phyloP scores from a whole-genome alignment of 2,888 invertebrate species.

The Pyrrhosoma nymphula region DNA sequence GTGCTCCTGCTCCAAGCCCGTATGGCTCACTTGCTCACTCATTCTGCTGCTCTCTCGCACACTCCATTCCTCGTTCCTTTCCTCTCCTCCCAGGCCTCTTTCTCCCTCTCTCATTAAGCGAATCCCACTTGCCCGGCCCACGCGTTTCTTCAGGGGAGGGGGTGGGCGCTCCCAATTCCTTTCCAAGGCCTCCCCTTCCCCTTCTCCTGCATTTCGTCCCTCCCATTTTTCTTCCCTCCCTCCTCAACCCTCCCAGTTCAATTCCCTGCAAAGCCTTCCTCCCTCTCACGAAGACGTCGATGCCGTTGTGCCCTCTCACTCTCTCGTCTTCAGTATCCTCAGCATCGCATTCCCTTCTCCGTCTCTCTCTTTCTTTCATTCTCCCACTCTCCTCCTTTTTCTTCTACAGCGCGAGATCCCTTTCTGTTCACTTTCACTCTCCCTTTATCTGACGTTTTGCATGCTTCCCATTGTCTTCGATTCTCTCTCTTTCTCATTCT shows the following conservation, averaged over 20 bases:
- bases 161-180: neutral
- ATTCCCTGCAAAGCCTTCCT: neutral
- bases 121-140: slow-evolving; percentile 3
- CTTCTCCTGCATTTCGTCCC: neutral
- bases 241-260: neutral
- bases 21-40: neutral
- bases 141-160: neutral
- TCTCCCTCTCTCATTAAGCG: neutral
- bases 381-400: too few relatives aligned
- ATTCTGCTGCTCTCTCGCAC: neutral
- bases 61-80: neutral
- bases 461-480: neutral
- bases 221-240: neutral
- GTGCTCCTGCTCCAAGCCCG: neutral
- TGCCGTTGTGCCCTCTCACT: neutral
- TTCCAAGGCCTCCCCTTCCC: neutral
- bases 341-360: neutral
- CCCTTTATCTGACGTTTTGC: neutral
- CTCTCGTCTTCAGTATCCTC: neutral
- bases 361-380: too few relatives aligned
- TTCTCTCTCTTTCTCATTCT: neutral
- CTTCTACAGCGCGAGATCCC: neutral
- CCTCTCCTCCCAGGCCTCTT: neutral
- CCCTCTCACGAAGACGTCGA: neutral
- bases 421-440: slow-evolving; percentile 7